Percentiles rank a stretch among this genome's conserved stretches.
Evolutionary conservation across 1,140 invertebrate species (phyloP).

Genomic region (Drosophila mojavensis): DNA sequence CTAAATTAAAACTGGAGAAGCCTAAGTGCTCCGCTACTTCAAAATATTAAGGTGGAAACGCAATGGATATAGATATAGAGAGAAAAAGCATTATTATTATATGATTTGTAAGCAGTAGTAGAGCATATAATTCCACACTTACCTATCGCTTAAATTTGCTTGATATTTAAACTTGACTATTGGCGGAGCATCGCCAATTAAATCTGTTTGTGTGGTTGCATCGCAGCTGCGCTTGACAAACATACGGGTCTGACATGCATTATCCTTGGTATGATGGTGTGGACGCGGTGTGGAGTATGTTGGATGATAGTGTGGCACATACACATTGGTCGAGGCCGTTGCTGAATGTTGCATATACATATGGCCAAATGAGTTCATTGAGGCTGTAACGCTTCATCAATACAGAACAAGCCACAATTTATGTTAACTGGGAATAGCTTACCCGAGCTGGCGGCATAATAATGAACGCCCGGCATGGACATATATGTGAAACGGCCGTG

Average conservation of each 20-base stretch:
- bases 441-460: constrained; percentile 60
- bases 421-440: background rate
- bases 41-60: too few relatives aligned
- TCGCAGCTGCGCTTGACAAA: constrained; percentile 31
- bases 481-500: constrained; percentile 26
- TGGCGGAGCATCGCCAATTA: constrained; percentile 11
- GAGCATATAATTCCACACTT: constrained; percentile 2
- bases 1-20: too few relatives aligned
- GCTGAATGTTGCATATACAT: constrained; percentile 48
- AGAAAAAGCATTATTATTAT: too few relatives aligned
- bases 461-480: constrained; percentile 47
- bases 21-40: too few relatives aligned
- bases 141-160: constrained; percentile 15
- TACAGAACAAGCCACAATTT: background rate
- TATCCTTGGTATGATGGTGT: constrained; percentile 16
- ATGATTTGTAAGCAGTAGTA: too few relatives aligned
- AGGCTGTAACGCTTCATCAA: constrained; percentile 27
- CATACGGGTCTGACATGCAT: constrained; percentile 28
- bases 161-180: background rate
- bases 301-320: constrained; percentile 20
- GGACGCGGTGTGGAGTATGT: background rate
- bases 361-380: constrained; percentile 59
- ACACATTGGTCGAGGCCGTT: constrained; percentile 42
- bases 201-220: constrained; percentile 51
- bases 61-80: background rate